phyloP scores from a whole-genome alignment of 2,797 vertebrate species.

The Cuculus canorus region DNA sequence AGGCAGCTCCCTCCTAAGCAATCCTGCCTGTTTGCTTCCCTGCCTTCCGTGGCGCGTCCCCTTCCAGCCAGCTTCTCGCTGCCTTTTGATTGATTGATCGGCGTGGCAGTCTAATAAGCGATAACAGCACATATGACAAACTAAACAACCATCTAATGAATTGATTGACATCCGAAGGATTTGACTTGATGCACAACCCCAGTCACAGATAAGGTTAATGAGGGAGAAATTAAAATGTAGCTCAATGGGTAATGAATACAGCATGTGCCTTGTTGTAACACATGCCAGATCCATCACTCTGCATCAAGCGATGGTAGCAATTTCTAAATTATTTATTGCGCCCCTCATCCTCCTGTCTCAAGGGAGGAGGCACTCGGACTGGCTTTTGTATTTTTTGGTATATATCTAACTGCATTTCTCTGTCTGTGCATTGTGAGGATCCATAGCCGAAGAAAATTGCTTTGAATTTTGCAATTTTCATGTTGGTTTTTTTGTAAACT shows the following conservation, averaged over 20 bases:
- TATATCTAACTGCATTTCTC: constrained; percentile 55
- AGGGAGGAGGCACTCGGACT: constrained; percentile 43
- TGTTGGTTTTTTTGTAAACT: constrained; percentile 64
- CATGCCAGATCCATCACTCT: constrained; percentile 74
- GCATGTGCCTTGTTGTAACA: constrained; percentile 69
- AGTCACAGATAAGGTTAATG: constrained; percentile 72
- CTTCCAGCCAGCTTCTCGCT: constrained; percentile 1
- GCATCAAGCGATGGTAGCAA: constrained; percentile 67
- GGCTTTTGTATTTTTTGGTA: constrained; percentile 11
- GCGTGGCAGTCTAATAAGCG: constrained; percentile 68
- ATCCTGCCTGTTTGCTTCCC: too few species aligned
- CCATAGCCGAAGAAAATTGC: constrained; percentile 74
- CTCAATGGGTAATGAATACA: constrained; percentile 77
- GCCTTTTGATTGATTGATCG: constrained; percentile 74
- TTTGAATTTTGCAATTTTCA: constrained; percentile 69
- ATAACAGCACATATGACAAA: constrained; percentile 73
- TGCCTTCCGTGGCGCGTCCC: neutral
- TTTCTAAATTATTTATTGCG: constrained; percentile 78
- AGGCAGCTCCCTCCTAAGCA: neutral
- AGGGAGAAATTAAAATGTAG: constrained; percentile 76
- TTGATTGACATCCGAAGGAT: constrained; percentile 76
- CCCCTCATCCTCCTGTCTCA: constrained; percentile 62
- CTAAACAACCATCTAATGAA: constrained; percentile 66
- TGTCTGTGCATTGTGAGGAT: constrained; percentile 40
- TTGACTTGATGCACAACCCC: constrained; percentile 64